These are phyloP conservation scores for Hymenopus coronatus DNA, from an alignment of 2,888 invertebrate genomes.

Conservation along the genomic window DNA sequence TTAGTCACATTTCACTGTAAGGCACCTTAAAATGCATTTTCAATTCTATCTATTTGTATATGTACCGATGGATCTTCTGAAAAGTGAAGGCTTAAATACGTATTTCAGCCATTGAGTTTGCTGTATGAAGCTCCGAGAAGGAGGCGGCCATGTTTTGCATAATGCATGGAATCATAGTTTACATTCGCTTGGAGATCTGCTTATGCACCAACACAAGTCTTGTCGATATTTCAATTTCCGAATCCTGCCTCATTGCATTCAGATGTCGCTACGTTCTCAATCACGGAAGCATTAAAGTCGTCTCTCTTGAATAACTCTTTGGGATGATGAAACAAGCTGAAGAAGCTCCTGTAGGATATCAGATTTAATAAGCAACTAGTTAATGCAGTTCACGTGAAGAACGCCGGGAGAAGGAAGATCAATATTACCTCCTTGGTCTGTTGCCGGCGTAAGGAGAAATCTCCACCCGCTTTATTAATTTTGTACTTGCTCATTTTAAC, in stretches of 20 bases:
- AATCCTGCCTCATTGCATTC: not conserved
- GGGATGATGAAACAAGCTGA: not conserved
- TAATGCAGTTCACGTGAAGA: not conserved
- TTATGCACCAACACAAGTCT: too few relatives aligned
- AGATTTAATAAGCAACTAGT: not conserved
- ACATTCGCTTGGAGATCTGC: too few relatives aligned
- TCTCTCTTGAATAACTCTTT: not conserved
- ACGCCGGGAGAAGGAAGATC: not conserved
- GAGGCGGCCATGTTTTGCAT: too few relatives aligned
- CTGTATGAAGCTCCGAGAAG: too few relatives aligned
- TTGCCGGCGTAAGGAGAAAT: not conserved
- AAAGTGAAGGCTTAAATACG: too few relatives aligned
- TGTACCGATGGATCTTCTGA: too few relatives aligned
- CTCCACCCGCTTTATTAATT: not conserved
- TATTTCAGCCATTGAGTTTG: too few relatives aligned
- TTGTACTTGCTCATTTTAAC: not conserved
- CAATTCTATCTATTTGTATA: too few relatives aligned
- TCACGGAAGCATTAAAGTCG: not conserved
- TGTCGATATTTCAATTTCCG: too few relatives aligned
- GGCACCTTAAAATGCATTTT: too few relatives aligned
- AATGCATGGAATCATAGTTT: too few relatives aligned
- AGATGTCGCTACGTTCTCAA: not conserved
- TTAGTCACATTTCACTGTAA: too few relatives aligned
- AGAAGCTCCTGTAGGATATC: not conserved
- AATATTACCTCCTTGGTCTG: not conserved